Conservation (phyloP, 2,797 vertebrate genomes). For the Lutjanus argentimaculatus region DNA sequence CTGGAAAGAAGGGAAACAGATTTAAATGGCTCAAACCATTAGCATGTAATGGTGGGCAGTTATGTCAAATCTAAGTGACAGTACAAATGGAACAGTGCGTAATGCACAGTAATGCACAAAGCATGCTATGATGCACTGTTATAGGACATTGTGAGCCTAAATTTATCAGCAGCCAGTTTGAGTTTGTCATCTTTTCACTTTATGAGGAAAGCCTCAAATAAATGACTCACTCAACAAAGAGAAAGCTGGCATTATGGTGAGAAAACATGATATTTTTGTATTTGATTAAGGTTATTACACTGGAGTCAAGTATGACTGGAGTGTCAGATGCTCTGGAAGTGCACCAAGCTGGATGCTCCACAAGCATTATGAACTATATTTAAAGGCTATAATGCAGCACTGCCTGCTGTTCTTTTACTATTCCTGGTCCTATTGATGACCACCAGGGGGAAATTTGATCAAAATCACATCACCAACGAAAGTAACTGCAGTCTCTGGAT, state of each 20-base stretch:
- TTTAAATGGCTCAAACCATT: background rate
- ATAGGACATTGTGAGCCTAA: background rate
- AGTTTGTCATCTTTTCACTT: constrained; percentile 26
- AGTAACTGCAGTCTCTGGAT: background rate
- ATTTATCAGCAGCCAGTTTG: constrained; percentile 11
- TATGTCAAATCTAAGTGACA: background rate
- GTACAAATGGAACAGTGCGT: too few species aligned
- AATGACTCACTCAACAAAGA: constrained; percentile 23
- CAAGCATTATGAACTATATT: background rate
- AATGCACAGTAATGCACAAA: background rate
- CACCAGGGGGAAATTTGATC: too few species aligned
- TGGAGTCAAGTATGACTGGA: constrained; percentile 9
- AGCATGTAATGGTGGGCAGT: background rate
- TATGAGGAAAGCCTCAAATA: constrained; percentile 23
- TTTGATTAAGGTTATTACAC: constrained; percentile 47
- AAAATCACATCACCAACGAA: background rate
- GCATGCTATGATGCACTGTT: background rate
- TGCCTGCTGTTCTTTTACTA: background rate
- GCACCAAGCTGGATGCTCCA: background rate
- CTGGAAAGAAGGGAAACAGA: background rate
- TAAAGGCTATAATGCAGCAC: background rate
- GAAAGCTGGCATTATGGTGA: background rate
- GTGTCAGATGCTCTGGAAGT: constrained; percentile 17
- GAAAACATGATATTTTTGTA: constrained; percentile 27
- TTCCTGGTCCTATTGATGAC: background rate